Conservation (phyloP, 1,140 invertebrate genomes). For the Leptopilina boulardi region DNA sequence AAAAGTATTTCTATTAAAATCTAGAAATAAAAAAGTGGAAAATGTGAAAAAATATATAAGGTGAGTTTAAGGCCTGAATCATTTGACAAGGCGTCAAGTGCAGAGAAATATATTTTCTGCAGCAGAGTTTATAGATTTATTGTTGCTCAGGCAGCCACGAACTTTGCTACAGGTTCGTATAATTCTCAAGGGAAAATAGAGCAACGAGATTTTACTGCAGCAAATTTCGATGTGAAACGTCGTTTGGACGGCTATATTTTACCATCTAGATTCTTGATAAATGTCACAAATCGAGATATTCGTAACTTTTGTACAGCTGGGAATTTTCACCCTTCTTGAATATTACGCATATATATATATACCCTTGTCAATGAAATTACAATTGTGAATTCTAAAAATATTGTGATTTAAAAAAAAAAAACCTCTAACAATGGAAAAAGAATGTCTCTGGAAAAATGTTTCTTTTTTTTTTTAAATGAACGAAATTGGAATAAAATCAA, state of each 20-base stretch:
- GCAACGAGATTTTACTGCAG: conserved; percentile 14
- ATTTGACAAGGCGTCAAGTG: conserved; percentile 20
- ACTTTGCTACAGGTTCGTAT: background rate
- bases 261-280: conserved; percentile 23
- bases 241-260: conserved; percentile 8
- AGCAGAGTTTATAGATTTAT: conserved; percentile 11
- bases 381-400: background rate
- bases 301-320: background rate
- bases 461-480: no score
- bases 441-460: no score
- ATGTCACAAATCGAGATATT: background rate
- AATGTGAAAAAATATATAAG: background rate
- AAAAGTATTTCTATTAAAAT: background rate
- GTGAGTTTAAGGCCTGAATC: background rate
- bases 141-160: background rate
- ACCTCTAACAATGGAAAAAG: no score
- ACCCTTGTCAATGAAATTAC: background rate
- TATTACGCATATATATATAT: background rate
- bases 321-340: background rate
- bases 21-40: background rate
- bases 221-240: conserved; percentile 18
- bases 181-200: conserved; percentile 16
- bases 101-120: conserved; percentile 17
- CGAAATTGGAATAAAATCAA: no score
- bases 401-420: background rate